Evolutionary conservation across 2,113 vertebrate species (phyloP).

Genomic region (Alosa alosa): DNA sequence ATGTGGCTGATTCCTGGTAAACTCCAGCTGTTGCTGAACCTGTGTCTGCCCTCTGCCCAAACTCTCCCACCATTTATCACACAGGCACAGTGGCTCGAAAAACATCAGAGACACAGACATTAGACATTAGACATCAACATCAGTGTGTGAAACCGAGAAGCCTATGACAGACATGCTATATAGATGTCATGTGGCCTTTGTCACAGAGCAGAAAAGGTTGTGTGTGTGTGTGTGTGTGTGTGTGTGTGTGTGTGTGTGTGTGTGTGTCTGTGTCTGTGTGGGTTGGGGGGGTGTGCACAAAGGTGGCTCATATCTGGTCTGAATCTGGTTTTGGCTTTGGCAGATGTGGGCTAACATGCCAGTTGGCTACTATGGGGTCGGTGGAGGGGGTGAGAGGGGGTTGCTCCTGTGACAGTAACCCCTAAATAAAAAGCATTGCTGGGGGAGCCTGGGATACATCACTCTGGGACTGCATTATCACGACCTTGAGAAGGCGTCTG

Average conservation of each 20-base stretch:
- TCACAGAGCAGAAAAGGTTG: not conserved
- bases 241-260: slow-evolving; percentile 29
- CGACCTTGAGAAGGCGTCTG: slow-evolving; percentile 26
- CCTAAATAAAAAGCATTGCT: not conserved
- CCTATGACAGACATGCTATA: not conserved
- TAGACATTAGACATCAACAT: not conserved
- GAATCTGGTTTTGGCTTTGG: too few relatives aligned
- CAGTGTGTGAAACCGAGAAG: not conserved
- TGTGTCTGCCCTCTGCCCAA: not conserved
- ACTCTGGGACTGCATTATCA: slow-evolving; percentile 17
- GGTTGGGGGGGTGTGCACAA: slow-evolving; percentile 3
- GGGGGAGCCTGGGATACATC: slow-evolving; percentile 35
- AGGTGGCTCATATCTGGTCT: too few relatives aligned
- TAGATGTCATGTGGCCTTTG: not conserved
- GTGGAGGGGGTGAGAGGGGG: not conserved
- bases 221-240: not conserved
- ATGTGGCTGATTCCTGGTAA: not conserved
- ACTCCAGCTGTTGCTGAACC: not conserved
- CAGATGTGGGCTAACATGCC: not conserved
- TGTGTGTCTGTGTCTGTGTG: slow-evolving; percentile 26
- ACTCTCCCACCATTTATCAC: not conserved
- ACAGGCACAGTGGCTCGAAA: not conserved
- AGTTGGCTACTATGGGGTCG: not conserved
- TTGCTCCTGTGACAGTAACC: not conserved
- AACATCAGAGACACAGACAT: not conserved